Conservation (phyloP, 2,113 vertebrate genomes). For the Dissostichus mawsoni region DNA sequence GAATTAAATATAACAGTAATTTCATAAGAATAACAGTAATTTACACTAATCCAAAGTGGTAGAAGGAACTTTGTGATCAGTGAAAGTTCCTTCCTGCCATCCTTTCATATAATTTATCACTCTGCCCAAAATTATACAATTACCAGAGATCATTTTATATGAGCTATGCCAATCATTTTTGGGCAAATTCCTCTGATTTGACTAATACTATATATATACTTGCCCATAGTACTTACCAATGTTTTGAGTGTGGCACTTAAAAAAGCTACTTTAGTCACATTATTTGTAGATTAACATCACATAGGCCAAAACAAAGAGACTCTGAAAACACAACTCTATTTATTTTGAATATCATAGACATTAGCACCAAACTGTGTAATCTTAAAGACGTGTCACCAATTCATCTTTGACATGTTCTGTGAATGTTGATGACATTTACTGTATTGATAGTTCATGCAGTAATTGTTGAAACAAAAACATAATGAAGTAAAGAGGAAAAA, state of each 20-base stretch:
- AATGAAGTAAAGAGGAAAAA: no score
- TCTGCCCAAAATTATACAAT: conserved; percentile 33
- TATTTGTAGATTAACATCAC: not conserved
- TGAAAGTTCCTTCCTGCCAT: conserved; percentile 10
- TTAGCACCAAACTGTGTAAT: no score
- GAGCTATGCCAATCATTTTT: conserved; percentile 10
- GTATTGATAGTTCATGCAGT: not conserved
- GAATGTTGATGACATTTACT: not conserved
- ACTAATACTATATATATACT: not conserved
- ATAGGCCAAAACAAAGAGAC: not conserved
- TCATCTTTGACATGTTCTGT: not conserved
- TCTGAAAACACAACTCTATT: no score
- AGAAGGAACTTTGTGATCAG: conserved; percentile 42
- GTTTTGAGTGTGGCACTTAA: not conserved
- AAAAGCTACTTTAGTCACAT: not conserved
- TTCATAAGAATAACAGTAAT: conserved; percentile 44
- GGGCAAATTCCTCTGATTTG: conserved; percentile 7
- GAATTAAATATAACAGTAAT: conserved; percentile 33
- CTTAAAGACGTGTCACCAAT: no score
- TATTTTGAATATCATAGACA: not conserved
- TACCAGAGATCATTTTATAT: conserved; percentile 23
- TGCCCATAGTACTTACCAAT: not conserved
- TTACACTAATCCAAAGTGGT: conserved; percentile 21
- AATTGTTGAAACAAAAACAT: no score
- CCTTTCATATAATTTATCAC: conserved; percentile 26